A percentile compares a stretch with the other conserved stretches of the same genome.
Evolutionary conservation across 2,113 vertebrate species (phyloP).

Genomic region (Progne subis): DNA sequence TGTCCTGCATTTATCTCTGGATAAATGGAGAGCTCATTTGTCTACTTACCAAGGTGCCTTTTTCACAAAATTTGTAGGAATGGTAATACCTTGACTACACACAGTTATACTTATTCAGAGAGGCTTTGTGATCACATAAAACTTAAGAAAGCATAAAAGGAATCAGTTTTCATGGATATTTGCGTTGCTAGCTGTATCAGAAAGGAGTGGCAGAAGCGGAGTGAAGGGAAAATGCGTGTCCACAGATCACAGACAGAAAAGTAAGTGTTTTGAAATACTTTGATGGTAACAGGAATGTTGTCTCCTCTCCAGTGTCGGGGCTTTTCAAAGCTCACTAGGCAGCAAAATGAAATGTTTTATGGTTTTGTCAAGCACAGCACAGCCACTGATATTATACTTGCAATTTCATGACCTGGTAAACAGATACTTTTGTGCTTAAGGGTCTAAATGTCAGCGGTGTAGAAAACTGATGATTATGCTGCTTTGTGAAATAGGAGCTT

Average conservation of each 20-base stretch:
- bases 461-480: conserved; percentile 32
- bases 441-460: conserved; percentile 5
- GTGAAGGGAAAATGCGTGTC: background rate
- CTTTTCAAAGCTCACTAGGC: conserved; percentile 40
- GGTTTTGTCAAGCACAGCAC: conserved; percentile 11
- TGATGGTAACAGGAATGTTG: background rate
- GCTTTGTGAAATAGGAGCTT: conserved; percentile 15
- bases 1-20: background rate
- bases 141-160: background rate
- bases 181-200: background rate
- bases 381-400: conserved; percentile 32
- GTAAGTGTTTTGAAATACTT: background rate
- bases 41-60: background rate
- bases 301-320: background rate
- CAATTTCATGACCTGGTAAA: conserved; percentile 64
- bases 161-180: background rate
- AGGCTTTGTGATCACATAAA: background rate
- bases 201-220: background rate
- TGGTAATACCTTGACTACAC: background rate
- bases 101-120: background rate
- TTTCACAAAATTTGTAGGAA: background rate
- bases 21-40: background rate
- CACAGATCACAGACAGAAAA: background rate
- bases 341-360: conserved; percentile 42
- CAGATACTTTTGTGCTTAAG: conserved; percentile 35